Evolutionary conservation across 1,140 invertebrate genomes (phyloP).

Genomic region (Heliothis virescens): DNA sequence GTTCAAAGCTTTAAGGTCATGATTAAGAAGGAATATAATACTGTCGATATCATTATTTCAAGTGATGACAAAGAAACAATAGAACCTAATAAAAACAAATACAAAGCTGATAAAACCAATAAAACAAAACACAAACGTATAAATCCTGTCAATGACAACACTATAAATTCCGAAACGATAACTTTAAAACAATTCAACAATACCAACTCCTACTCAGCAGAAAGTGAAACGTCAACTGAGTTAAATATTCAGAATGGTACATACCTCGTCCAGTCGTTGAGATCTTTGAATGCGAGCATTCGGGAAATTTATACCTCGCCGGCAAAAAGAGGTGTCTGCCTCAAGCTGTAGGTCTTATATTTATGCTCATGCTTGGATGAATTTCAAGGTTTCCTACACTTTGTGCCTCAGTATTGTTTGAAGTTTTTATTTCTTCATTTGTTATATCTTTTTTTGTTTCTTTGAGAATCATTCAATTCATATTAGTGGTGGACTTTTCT

Average conservation of each 20-base stretch:
- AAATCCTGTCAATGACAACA: background rate
- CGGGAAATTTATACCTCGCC: slow-evolving; percentile 53
- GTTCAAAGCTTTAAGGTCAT: background rate
- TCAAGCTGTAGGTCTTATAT: slow-evolving; percentile 3
- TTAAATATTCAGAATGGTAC: slow-evolving; percentile 55
- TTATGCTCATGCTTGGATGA: slow-evolving; percentile 8
- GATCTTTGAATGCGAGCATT: slow-evolving; percentile 48
- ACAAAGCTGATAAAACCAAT: background rate
- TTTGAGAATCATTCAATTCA: background rate
- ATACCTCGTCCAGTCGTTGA: slow-evolving; percentile 44
- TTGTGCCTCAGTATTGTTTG: background rate
- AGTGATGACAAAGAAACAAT: background rate
- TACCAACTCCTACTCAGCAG: slow-evolving; percentile 3
- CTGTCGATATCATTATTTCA: too few relatives aligned
- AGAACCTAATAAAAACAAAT: background rate
- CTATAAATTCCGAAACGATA: background rate
- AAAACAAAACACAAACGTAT: background rate
- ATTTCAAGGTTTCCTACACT: background rate
- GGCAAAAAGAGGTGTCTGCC: slow-evolving; percentile 37
- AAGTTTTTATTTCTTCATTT: background rate
- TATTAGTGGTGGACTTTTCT: background rate
- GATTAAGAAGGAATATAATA: too few relatives aligned
- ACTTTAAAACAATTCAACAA: slow-evolving; percentile 40
- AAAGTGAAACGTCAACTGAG: slow-evolving; percentile 47
- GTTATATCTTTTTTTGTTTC: background rate